These are phyloP conservation scores for Apodemia mormo DNA, from an alignment of 2,888 invertebrate species.

Conservation along the genomic window DNA sequence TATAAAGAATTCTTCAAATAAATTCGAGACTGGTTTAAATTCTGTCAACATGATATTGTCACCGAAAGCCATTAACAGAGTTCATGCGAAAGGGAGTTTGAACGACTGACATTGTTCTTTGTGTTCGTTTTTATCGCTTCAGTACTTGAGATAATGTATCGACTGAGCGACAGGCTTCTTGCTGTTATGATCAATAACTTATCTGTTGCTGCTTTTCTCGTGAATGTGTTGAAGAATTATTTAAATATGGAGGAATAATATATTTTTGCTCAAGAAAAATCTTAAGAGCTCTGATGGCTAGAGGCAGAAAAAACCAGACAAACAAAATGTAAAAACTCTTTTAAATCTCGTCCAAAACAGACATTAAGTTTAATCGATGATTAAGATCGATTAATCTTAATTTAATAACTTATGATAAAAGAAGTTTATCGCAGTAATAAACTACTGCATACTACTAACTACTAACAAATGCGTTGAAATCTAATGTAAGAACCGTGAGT, in stretches of 20 bases:
- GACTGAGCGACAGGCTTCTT: constrained; percentile 45
- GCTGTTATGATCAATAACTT: constrained; percentile 51
- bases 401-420: no score
- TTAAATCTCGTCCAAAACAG: no score
- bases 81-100: constrained; percentile 74
- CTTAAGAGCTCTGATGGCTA: not conserved
- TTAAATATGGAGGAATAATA: no score
- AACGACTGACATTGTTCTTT: constrained; percentile 77
- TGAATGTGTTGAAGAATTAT: constrained; percentile 46
- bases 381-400: no score
- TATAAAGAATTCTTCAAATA: constrained; percentile 50
- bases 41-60: constrained; percentile 51
- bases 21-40: not conserved
- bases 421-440: not conserved
- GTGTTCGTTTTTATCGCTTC: constrained; percentile 79
- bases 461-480: constrained; percentile 26
- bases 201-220: constrained; percentile 70
- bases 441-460: no score
- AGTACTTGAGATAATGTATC: constrained; percentile 73
- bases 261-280: no score
- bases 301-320: not conserved
- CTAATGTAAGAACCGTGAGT: constrained; percentile 30
- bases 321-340: no score
- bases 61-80: constrained; percentile 59
- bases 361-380: no score